phyloP scores from a whole-genome alignment of 2,888 invertebrate species.

The Macroteleia sp. region DNA sequence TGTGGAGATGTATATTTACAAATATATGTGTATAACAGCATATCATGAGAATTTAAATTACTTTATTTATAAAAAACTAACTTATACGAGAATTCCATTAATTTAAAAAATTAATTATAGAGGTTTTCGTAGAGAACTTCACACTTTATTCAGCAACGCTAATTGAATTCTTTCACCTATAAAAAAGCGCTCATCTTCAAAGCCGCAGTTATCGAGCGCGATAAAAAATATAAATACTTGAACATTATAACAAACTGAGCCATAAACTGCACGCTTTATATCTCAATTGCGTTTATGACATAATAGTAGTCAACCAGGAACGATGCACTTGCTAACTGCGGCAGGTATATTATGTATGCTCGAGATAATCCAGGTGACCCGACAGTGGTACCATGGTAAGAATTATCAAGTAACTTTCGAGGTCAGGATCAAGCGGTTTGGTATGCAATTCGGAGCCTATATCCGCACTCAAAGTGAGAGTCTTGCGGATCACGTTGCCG shows the following conservation, averaged over 20 bases:
- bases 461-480: conserved; percentile 62
- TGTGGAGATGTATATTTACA: too few relatives aligned
- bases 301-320: conserved; percentile 48
- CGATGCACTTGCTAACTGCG: conserved; percentile 38
- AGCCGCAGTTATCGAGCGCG: too few relatives aligned
- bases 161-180: too few relatives aligned
- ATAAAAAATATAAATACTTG: too few relatives aligned
- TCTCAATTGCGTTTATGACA: conserved; percentile 54
- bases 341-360: conserved; percentile 73
- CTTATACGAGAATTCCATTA: too few relatives aligned
- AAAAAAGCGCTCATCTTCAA: too few relatives aligned
- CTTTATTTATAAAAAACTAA: too few relatives aligned
- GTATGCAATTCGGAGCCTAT: conserved; percentile 58
- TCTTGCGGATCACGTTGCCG: conserved; percentile 69
- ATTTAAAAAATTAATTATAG: too few relatives aligned
- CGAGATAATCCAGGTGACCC: conserved; percentile 69
- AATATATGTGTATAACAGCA: too few relatives aligned
- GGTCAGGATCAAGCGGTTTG: conserved; percentile 75
- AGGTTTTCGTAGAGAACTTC: too few relatives aligned
- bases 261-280: conserved; percentile 27
- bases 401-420: conserved; percentile 79
- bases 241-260: conserved; percentile 17
- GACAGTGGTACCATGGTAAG: conserved; percentile 70
- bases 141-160: too few relatives aligned
- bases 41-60: too few relatives aligned